A percentile compares a stretch with the other conserved stretches of the same genome.
These are phyloP conservation scores for Calameuta idolon DNA, from an alignment of 2,888 invertebrate genomes.

Conservation along the genomic window DNA sequence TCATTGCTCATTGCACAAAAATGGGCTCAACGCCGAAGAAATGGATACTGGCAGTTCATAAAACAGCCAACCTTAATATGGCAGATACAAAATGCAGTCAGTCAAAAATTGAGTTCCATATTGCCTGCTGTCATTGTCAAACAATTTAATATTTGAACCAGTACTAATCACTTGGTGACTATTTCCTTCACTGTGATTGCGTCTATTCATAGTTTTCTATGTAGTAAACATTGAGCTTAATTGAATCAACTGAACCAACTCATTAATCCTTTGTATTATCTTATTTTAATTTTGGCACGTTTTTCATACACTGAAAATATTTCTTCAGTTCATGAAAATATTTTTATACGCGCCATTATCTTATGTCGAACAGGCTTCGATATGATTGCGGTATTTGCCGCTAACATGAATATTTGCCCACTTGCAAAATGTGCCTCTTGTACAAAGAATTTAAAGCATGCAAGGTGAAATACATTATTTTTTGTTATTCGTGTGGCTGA, in stretches of 20 bases:
- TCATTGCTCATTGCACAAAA: conserved; percentile 66
- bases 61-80: conserved; percentile 61
- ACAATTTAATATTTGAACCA: conserved; percentile 36
- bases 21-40: conserved; percentile 65
- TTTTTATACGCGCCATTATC: background rate
- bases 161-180: background rate
- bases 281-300: background rate
- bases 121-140: conserved; percentile 37
- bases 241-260: background rate
- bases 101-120: conserved; percentile 40
- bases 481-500: background rate
- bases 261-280: background rate
- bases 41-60: conserved; percentile 69
- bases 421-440: background rate
- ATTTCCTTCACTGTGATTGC: background rate
- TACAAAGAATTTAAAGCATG: background rate
- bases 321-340: background rate
- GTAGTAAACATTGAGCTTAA: background rate
- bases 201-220: background rate
- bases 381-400: background rate
- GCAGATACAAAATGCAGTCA: conserved; percentile 48
- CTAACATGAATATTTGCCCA: background rate
- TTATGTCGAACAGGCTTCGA: background rate
- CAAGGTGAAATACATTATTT: background rate
- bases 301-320: background rate